Conservation (phyloP, 2,113 vertebrate genomes). For the Osmerus eperlanus region DNA sequence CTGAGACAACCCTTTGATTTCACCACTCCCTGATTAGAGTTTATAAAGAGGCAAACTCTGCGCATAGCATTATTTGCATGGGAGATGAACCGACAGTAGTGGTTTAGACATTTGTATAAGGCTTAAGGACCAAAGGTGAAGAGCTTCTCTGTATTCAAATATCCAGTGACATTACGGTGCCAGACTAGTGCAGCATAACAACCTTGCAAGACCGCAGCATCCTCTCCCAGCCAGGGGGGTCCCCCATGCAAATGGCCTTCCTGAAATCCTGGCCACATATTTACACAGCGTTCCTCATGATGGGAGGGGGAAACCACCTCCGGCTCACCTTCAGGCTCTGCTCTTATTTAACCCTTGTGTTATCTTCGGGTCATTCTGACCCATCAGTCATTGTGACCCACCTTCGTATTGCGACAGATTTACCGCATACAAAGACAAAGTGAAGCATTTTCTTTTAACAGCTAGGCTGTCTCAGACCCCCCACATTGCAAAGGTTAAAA, state of each 20-base stretch:
- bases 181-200: constrained; percentile 25
- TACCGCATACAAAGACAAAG: no score
- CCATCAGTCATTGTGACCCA: no score
- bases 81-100: constrained; percentile 38
- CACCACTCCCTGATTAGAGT: constrained; percentile 15
- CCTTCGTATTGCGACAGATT: no score
- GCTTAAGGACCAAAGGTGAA: constrained; percentile 24
- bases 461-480: no score
- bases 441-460: no score
- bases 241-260: constrained; percentile 55
- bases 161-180: constrained; percentile 40
- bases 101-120: constrained; percentile 46
- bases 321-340: constrained; percentile 48
- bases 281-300: constrained; percentile 48
- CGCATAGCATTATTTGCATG: constrained; percentile 53
- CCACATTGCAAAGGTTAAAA: no score
- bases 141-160: constrained; percentile 16
- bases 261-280: constrained; percentile 40
- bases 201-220: constrained; percentile 21
- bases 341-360: no score
- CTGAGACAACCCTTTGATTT: constrained; percentile 28
- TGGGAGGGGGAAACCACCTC: constrained; percentile 51
- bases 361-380: no score
- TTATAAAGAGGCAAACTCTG: constrained; percentile 30
- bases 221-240: neutral